Base-by-base conservation (phyloP, 2,113 vertebrate species). In the Pyrgilauda ruficollis region DNA sequence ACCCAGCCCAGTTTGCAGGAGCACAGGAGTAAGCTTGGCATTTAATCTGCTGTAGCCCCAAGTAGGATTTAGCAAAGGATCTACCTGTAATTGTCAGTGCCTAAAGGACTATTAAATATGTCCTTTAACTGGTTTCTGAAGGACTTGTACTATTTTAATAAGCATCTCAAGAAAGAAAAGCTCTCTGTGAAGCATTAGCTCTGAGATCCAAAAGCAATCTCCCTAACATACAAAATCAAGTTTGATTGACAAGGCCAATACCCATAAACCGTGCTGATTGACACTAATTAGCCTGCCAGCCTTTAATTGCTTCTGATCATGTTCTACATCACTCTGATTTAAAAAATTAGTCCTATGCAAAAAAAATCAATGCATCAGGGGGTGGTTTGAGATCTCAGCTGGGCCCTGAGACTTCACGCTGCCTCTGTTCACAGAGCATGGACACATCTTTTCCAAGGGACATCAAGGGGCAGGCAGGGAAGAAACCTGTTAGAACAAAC, bases 251-350 rank as follows among this genome's bases (percentile, higher is more conserved):
- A 88, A 80, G 82, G 78, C 63, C 59, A 49, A 88, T 93, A 70
- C 72, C 88, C 63, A n/a, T 84, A 80, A 94, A 95, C 83, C 22
- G 20, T 27, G 30, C 84, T 90, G 89, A 96, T 76, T 93, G 95
- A 93, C 87, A 91, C 62, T 94, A 90, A 97, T 94, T 91, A 90
- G 55, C 15, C 75, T 93, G 55, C 30, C 90, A 94, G 87, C 46
- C 47, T 94, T 81, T 94, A 96, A 92, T 94, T 89, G 89, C 87
- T 87, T 75, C 77, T 96, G 95, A 93, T 96, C 79, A 7, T 96
- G 95, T 92, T 85, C 83, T 89, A 91, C 73, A 92, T 94, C 39
- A 18, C 61, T 90, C 90, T 92, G 87, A 95, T 95, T 94, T 82
- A 91, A 91, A 89, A 92, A 89, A 94, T 68, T 68, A 91, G 52